Evolutionary conservation across 2,888 invertebrate species (phyloP).

Genomic region (Aspidapion aeneum): DNA sequence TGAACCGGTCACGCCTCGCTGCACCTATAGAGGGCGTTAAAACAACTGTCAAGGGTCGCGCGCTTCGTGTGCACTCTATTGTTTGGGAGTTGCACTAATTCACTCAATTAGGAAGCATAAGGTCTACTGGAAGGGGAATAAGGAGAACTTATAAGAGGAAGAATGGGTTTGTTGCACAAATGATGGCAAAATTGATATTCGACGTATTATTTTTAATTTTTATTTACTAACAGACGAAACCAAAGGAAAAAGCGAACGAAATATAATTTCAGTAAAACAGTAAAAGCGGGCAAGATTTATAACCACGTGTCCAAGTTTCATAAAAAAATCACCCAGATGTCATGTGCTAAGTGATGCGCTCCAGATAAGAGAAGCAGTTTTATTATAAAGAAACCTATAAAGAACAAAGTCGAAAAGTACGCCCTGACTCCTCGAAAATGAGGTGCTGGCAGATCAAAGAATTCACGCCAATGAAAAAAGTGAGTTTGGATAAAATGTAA

Average conservation of each 20-base stretch:
- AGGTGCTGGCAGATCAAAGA: not conserved
- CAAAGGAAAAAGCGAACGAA: too few relatives aligned
- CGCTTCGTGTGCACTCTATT: constrained; percentile 37
- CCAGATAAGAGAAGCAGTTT: constrained; percentile 28
- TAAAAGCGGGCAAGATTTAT: too few relatives aligned
- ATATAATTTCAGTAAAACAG: too few relatives aligned
- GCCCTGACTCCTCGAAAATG: not conserved
- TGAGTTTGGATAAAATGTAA: not conserved
- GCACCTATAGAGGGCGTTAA: constrained; percentile 39
- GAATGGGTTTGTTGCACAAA: too few relatives aligned
- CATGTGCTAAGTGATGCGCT: constrained; percentile 45
- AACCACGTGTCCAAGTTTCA: too few relatives aligned
- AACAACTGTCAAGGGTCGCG: constrained; percentile 39
- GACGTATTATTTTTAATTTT: too few relatives aligned
- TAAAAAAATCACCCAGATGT: constrained; percentile 45
- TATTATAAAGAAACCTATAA: not conserved
- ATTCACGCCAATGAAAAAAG: not conserved
- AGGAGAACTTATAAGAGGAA: too few relatives aligned
- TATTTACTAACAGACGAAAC: too few relatives aligned
- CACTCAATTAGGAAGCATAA: constrained; percentile 46
- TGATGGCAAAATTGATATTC: too few relatives aligned
- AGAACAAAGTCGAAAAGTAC: not conserved
- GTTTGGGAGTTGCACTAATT: constrained; percentile 38
- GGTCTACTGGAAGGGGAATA: constrained; percentile 27
- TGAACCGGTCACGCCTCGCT: constrained; percentile 46